Conservation (phyloP, 2,888 invertebrate genomes). For the Diogma glabrata region DNA sequence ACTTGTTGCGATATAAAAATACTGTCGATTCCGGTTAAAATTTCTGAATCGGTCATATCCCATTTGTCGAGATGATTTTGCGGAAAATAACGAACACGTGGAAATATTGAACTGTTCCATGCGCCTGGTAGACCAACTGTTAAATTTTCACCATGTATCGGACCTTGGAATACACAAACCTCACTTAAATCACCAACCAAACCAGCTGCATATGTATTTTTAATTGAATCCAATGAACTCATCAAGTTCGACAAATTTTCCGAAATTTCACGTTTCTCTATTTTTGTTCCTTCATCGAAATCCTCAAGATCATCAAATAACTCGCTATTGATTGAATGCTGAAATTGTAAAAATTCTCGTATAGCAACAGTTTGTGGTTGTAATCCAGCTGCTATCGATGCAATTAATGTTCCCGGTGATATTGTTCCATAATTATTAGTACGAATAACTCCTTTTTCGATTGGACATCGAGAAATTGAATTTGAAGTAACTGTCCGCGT, state of each 20-base stretch:
- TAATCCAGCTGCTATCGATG: conserved; percentile 48
- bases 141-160: conserved; percentile 39
- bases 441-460: conserved; percentile 52
- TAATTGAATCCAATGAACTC: conserved; percentile 27
- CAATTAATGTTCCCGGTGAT: conserved; percentile 45
- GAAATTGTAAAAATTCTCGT: conserved; percentile 32
- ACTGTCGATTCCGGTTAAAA: conserved; percentile 54
- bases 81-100: conserved; percentile 42
- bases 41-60: conserved; percentile 56
- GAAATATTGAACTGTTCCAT: conserved; percentile 55
- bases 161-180: conserved; percentile 51
- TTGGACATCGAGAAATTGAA: conserved; percentile 40
- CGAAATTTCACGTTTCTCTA: not conserved
- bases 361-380: conserved; percentile 45
- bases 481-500: conserved; percentile 11
- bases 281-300: conserved; percentile 21
- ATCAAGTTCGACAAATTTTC: not conserved
- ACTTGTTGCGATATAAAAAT: conserved; percentile 38
- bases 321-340: not conserved
- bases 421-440: conserved; percentile 47
- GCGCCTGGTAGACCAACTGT: conserved; percentile 43
- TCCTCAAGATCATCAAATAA: conserved; percentile 23
- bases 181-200: conserved; percentile 55
- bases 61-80: conserved; percentile 37
- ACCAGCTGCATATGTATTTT: conserved; percentile 50